Base-by-base conservation (phyloP, 1,140 invertebrate species). In the Stratiolaelaps scimitus region DNA sequence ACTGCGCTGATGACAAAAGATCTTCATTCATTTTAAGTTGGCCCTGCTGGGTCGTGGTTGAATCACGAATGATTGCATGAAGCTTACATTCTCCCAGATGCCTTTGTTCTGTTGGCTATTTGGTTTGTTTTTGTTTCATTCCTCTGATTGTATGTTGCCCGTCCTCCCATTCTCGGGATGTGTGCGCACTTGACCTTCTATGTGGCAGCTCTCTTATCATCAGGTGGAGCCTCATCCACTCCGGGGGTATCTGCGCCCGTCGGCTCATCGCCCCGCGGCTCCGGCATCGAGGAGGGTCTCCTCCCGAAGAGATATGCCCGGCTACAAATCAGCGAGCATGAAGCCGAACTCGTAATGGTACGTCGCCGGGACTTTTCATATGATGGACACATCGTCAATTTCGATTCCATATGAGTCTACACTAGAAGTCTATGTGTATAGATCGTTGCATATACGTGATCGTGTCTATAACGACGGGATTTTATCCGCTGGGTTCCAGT, bases 301-400 rank as follows among this genome's bases (percentile, higher is more conserved):
- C 1, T 60, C 4, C 53, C 53, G 6, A n/a, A 26, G 20, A 60
- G 23, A 60, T 60, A 60, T 10, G 53, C 53, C 26, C 53, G 53
- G 15, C 53, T 60, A 13, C 15, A 26, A 10, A 17, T 60, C 17
- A 34, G 10, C 15, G 53, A 60, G 34, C 53, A 60, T 26, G 53
- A 60, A 60, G 53, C 53, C 26, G 53, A 60, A 60, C 53, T 60
- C 20, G 10, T 60, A 5, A 60, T 60, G 53, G 53, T 60, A 34
- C n/a, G 53, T 40, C 5, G 34, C 5, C 34, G 5, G 10, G n/a
- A n/a, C n/a, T 40, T 40, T 40, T 40, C 34, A 40, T n/a, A n/a
- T n/a, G n/a, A n/a, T n/a, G n/a, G n/a, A n/a, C n/a, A n/a, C n/a
- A n/a, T n/a, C n/a, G n/a, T n/a, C n/a, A n/a, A n/a, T n/a, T n/a